These are phyloP conservation scores for Aphyosemion australe DNA, from an alignment of 2,113 vertebrate genomes.

Conservation along the genomic window DNA sequence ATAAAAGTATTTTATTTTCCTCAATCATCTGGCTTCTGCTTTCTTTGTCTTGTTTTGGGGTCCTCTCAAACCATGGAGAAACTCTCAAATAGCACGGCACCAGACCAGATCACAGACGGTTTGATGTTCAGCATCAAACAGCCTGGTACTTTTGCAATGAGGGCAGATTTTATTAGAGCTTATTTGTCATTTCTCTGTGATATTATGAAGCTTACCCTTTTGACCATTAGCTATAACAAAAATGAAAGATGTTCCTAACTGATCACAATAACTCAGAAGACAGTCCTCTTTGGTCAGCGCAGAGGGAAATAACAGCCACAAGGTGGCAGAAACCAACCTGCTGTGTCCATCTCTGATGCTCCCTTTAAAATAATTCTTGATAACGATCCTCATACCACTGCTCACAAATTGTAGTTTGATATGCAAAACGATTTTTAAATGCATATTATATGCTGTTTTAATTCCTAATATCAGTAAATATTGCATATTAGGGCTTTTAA, in stretches of 20 bases:
- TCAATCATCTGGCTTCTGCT: too few relatives aligned
- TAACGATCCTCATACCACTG: constrained; percentile 60
- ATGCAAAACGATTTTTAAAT: constrained; percentile 78
- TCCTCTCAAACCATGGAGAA: too few relatives aligned
- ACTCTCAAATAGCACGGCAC: too few relatives aligned
- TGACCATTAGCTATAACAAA: not conserved
- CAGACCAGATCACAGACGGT: too few relatives aligned
- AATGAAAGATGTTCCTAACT: not conserved
- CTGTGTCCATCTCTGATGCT: constrained; percentile 18
- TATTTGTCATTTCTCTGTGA: too few relatives aligned
- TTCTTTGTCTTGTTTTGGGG: too few relatives aligned
- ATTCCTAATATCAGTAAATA: constrained; percentile 76
- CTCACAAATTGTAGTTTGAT: constrained; percentile 77
- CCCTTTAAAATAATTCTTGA: constrained; percentile 51
- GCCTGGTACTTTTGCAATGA: too few relatives aligned
- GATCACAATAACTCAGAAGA: not conserved
- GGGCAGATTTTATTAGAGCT: too few relatives aligned
- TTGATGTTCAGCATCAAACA: too few relatives aligned
- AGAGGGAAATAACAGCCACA: constrained; percentile 43
- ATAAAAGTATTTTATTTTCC: too few relatives aligned
- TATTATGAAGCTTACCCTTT: not conserved
- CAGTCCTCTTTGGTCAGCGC: constrained; percentile 10
- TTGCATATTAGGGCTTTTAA: constrained; percentile 74
- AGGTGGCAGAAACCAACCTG: constrained; percentile 57
- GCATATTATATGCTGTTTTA: constrained; percentile 77